Conservation (phyloP, 2,888 invertebrate species). For the Drosophila nr. medialis region DNA sequence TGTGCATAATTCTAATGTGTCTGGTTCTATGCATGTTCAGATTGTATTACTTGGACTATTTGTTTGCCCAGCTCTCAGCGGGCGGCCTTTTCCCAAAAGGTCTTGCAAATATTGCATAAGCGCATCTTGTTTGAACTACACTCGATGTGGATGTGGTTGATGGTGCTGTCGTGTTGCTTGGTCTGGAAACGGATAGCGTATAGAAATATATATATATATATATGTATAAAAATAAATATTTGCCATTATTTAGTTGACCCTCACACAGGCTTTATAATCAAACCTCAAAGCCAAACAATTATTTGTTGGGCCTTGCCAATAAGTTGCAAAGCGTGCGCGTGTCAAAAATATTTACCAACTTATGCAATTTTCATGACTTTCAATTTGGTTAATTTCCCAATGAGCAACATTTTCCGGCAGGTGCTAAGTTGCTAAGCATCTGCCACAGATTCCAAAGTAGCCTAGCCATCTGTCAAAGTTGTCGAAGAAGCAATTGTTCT, state of each 20-base stretch:
- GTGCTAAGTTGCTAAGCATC: constrained; percentile 3
- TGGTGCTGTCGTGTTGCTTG: constrained; percentile 15
- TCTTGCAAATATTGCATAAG: constrained; percentile 73
- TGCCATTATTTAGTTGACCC: constrained; percentile 52
- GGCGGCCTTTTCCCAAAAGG: constrained; percentile 59
- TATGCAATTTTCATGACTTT: constrained; percentile 29
- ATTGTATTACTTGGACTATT: constrained; percentile 17
- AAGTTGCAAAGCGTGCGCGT: constrained; percentile 14
- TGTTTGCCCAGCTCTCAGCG: constrained; percentile 67
- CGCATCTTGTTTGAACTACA: constrained; percentile 65
- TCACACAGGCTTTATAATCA: constrained; percentile 71
- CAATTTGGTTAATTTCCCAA: constrained; percentile 32
- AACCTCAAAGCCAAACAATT: constrained; percentile 72
- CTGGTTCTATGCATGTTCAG: constrained; percentile 51
- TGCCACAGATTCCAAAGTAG: constrained; percentile 18
- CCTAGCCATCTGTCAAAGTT: background rate
- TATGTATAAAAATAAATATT: background rate
- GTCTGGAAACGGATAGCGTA: constrained; percentile 16
- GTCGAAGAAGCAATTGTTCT: background rate
- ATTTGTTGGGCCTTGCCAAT: constrained; percentile 57
- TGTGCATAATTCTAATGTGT: constrained; percentile 55
- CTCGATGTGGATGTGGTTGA: constrained; percentile 56
- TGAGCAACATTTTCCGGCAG: constrained; percentile 31
- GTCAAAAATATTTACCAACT: constrained; percentile 33
- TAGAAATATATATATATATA: constrained; percentile 20